These are phyloP conservation scores for Xenopus tropicalis DNA, from an alignment of 2,113 vertebrate species.

Conservation along the genomic window UCB_Xtro_10.0 CM004444.2:1064501-1065000, in stretches of 20 bases:
- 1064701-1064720: constrained; percentile 76
- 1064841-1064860: neutral
- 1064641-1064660: no score
- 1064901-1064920: constrained; percentile 79
- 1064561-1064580: no score
- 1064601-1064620: no score
- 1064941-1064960: constrained; percentile 79
- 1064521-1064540: no score
- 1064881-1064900: constrained; percentile 53
- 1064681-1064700: constrained; percentile 71
- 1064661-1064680: constrained; percentile 66
- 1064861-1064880: no score
- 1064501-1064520: no score
- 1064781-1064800: constrained; percentile 52
- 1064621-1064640: no score
- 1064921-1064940: constrained; percentile 77
- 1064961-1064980: constrained; percentile 80
- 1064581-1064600: no score
- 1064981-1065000: constrained; percentile 76
- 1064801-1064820: neutral
- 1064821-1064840: neutral
- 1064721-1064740: constrained; percentile 73
- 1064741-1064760: constrained; percentile 67
- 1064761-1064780: constrained; percentile 73
- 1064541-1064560: no score